Conservation (phyloP, 2,113 vertebrate species). For the Mastomys coucha region DNA sequence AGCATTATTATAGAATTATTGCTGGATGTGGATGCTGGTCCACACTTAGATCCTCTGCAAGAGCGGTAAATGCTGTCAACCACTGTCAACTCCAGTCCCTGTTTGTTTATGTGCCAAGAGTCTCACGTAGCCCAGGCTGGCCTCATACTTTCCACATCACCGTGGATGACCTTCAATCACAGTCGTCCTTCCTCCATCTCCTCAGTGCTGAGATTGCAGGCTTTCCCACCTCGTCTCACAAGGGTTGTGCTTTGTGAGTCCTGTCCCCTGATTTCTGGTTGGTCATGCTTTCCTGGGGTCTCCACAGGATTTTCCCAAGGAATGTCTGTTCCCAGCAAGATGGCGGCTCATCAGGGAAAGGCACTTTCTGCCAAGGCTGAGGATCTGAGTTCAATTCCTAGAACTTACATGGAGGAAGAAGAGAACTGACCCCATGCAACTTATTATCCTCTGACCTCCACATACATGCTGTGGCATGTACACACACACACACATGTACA, state of each 20-base stretch:
- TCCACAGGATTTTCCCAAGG: neutral
- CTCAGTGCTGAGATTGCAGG: neutral
- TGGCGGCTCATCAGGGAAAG: neutral
- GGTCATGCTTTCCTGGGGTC: neutral
- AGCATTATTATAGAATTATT: too few species aligned
- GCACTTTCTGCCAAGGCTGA: neutral
- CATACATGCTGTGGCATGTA: too few species aligned
- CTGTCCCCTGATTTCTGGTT: neutral
- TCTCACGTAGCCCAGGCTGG: neutral
- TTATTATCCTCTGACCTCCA: too few species aligned
- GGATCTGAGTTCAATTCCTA: neutral
- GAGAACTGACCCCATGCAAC: too few species aligned
- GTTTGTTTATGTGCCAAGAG: neutral
- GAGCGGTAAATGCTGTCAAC: neutral
- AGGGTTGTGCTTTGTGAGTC: neutral
- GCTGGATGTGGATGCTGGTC: neutral
- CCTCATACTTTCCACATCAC: neutral
- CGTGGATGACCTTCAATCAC: neutral
- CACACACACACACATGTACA: too few species aligned
- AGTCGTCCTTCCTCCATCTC: neutral
- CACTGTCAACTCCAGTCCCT: neutral
- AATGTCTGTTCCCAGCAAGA: neutral
- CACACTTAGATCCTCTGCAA: neutral
- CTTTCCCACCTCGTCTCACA: neutral
- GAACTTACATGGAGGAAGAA: neutral